Conservation (phyloP, 92 coral and sea anemone species). For the Nematostella vectensis region DNA sequence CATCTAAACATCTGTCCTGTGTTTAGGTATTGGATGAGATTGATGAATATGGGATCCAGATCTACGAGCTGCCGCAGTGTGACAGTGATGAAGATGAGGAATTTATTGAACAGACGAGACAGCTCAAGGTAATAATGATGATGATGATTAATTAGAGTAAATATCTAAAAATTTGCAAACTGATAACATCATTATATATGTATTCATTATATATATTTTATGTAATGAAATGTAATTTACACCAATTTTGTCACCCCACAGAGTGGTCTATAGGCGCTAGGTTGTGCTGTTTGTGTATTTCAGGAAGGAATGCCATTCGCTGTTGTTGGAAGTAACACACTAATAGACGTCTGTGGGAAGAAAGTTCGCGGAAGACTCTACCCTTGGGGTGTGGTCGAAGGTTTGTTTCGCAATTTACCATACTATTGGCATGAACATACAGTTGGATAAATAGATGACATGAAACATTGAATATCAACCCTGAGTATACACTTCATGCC, state of each 20-base stretch:
- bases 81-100: slow-evolving; percentile 95
- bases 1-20: too few relatives aligned
- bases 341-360: slow-evolving; percentile 83
- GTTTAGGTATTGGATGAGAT: slow-evolving; percentile 77
- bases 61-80: slow-evolving; percentile 81
- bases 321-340: slow-evolving; percentile 92
- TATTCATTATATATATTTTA: too few relatives aligned
- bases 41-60: slow-evolving; percentile 76
- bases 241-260: too few relatives aligned
- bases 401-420: slow-evolving; percentile 41
- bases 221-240: too few relatives aligned
- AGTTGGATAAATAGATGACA: too few relatives aligned
- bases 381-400: slow-evolving; percentile 99
- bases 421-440: too few relatives aligned
- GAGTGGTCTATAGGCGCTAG: too few relatives aligned
- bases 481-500: too few relatives aligned
- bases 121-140: slow-evolving; percentile 75
- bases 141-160: too few relatives aligned
- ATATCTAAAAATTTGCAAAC: not conserved
- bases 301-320: slow-evolving; percentile 92
- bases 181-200: too few relatives aligned
- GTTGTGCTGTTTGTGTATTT: too few relatives aligned
- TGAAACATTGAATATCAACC: too few relatives aligned
- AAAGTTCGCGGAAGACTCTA: slow-evolving; percentile 89
- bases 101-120: slow-evolving; percentile 72